Evolutionary conservation across 2,113 vertebrate species (phyloP).

Genomic region (Herpetotheres cachinnans): DNA sequence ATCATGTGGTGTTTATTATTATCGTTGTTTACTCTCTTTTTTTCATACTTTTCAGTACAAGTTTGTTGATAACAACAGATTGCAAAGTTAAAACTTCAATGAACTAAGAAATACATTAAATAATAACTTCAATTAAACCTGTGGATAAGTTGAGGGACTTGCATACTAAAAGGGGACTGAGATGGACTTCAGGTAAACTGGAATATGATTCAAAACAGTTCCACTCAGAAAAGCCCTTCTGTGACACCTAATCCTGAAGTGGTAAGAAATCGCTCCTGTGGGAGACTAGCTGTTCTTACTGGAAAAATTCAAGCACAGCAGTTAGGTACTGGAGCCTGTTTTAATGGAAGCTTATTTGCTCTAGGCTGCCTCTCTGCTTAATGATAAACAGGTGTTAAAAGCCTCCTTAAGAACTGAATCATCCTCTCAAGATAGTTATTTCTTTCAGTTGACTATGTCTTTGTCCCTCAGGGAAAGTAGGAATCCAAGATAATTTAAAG

Average conservation of each 20-base stretch:
- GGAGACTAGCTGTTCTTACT: background rate
- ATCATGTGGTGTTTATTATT: background rate
- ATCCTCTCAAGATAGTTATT: background rate
- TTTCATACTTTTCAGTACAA: background rate
- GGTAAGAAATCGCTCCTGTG: background rate
- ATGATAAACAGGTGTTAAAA: conserved; percentile 34
- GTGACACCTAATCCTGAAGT: background rate
- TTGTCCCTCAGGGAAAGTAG: background rate
- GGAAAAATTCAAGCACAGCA: background rate
- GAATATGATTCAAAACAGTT: background rate
- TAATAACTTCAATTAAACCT: background rate
- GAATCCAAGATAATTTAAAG: background rate
- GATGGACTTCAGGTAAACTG: background rate
- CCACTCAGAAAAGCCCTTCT: background rate
- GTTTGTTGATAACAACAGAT: background rate
- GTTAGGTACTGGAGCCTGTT: background rate
- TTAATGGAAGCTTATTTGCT: background rate
- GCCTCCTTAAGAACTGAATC: background rate
- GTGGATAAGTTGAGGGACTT: background rate
- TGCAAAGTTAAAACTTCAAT: background rate
- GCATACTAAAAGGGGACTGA: background rate
- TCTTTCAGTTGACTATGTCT: background rate
- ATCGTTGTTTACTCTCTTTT: background rate
- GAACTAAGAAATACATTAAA: background rate
- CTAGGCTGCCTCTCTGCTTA: background rate